Evolutionary conservation across 2,888 invertebrate genomes (phyloP).

Genomic region (Serrognathus titanus): DNA sequence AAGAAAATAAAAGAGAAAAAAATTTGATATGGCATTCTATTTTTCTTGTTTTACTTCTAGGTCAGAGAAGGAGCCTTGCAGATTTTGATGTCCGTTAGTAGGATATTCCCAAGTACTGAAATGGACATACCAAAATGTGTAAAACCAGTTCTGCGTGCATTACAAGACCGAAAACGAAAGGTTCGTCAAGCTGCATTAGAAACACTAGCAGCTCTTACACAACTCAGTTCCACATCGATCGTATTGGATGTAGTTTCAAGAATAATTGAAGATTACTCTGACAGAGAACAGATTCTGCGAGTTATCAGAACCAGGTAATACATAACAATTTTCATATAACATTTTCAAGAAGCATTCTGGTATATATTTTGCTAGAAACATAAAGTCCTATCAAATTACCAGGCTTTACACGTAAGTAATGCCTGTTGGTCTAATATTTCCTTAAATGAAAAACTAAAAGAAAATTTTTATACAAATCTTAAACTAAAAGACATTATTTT

Average conservation of each 20-base stretch:
- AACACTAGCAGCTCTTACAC: constrained; percentile 73
- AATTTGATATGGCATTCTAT: background rate
- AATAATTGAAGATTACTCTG: constrained; percentile 53
- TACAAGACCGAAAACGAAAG: constrained; percentile 62
- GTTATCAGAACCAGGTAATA: constrained; percentile 66
- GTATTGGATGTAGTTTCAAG: constrained; percentile 63
- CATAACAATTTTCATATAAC: too few species aligned
- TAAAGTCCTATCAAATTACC: too few species aligned
- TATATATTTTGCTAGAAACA: too few species aligned
- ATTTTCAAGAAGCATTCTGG: too few species aligned
- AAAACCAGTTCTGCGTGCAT: constrained; percentile 38
- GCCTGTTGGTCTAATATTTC: too few species aligned
- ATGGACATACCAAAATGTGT: constrained; percentile 47
- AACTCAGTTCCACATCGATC: constrained; percentile 62
- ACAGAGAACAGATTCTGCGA: constrained; percentile 60
- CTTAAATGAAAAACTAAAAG: too few species aligned
- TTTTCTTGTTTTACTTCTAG: constrained; percentile 26
- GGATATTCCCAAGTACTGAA: constrained; percentile 76
- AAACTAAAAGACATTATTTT: too few species aligned
- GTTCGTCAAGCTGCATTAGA: constrained; percentile 78
- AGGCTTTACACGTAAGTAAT: too few species aligned
- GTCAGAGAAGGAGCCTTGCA: constrained; percentile 73
- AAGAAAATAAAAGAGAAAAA: background rate
- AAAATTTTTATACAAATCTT: too few species aligned
- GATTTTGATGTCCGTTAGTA: constrained; percentile 70